Evolutionary conservation across 2,888 invertebrate species (phyloP), one percentile per base, ranked within the genome.

Genomic region (Pycnomerus fuliginosus): DNA sequence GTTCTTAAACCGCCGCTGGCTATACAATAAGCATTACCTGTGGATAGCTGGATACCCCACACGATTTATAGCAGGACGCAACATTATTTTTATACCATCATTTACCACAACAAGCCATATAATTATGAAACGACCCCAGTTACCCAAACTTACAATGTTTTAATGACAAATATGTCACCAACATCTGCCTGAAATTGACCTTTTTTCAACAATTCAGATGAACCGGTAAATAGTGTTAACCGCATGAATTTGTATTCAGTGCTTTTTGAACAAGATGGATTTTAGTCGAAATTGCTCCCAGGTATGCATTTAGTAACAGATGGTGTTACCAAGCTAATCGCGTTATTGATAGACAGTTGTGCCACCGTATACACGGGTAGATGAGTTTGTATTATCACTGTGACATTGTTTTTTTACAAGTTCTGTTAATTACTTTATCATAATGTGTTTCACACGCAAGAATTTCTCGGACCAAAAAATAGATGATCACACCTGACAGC

Each of bases 1-100:
- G 68, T 62, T 65, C 68, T 68, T 65, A 68, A 56, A 56, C 53
- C 53, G 53, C 52, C 47, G 48, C 51, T 54, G 46, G 46, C 51
- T 30, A 42, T 43, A 45, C 53, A 58, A 63, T 55, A 55, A n/a
- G 54, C 53, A 56, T 61, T 61, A 60, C 61, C 58, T 63, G 60
- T 60, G 54, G 56, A 56, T 56, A 47, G 42, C 42, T 42, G 37
- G 35, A 46, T 41, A 31, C 46, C 47, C 42, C 42, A 45, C 38
- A 27, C 38, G 24, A 47, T 47, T 47, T 47, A 47, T 39, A 25
- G 30, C 28, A 16, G 23, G 32, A 22, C 34, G 25, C 30, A n/a
- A 47, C 30, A 38, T 47, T 47, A 47, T 47, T 43, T 43, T 43
- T 47, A 41, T 46, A 37, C 12, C 41, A 25, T 42, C 40, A 36